Evolutionary conservation across 2,888 invertebrate genomes (phyloP).

Genomic region (Bombyx huttoni): DNA sequence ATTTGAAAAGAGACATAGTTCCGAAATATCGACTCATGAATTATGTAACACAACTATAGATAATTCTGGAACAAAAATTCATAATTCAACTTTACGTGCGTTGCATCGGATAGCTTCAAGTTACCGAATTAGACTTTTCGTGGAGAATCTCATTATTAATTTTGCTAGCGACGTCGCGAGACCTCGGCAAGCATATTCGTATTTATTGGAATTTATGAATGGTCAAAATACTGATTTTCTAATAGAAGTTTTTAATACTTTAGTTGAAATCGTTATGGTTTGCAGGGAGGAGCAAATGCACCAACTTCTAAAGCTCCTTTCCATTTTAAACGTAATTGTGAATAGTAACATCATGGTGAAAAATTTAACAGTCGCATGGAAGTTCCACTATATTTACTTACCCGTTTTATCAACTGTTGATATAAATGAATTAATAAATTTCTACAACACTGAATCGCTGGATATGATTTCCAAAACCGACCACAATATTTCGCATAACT

Average conservation of each 20-base stretch:
- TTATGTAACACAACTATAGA: not conserved
- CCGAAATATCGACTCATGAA: not conserved
- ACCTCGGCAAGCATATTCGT: slow-evolving; percentile 15
- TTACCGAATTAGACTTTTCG: slow-evolving; percentile 34
- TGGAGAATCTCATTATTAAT: slow-evolving; percentile 35
- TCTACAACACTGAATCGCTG: slow-evolving; percentile 18
- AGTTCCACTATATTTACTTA: slow-evolving; percentile 57
- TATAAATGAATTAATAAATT: slow-evolving; percentile 45
- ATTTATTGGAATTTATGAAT: slow-evolving; percentile 34
- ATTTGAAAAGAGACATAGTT: not conserved
- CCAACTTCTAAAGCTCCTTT: slow-evolving; percentile 32
- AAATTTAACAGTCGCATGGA: slow-evolving; percentile 54
- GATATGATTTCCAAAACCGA: slow-evolving; percentile 10
- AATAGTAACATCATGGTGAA: slow-evolving; percentile 44
- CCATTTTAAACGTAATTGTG: slow-evolving; percentile 40
- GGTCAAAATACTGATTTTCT: slow-evolving; percentile 38
- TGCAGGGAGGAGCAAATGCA: slow-evolving; percentile 53
- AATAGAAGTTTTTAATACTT: slow-evolving; percentile 32
- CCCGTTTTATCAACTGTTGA: slow-evolving; percentile 48
- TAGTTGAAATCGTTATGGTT: slow-evolving; percentile 37
- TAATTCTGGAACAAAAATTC: slow-evolving; percentile 6
- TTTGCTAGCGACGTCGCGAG: slow-evolving; percentile 8
- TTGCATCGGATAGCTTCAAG: slow-evolving; percentile 42
- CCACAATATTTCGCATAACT: slow-evolving; percentile 22
- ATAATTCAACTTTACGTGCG: slow-evolving; percentile 26